Base-by-base conservation (phyloP, 2,113 vertebrate species). In the Chelonoidis abingdonii region DNA sequence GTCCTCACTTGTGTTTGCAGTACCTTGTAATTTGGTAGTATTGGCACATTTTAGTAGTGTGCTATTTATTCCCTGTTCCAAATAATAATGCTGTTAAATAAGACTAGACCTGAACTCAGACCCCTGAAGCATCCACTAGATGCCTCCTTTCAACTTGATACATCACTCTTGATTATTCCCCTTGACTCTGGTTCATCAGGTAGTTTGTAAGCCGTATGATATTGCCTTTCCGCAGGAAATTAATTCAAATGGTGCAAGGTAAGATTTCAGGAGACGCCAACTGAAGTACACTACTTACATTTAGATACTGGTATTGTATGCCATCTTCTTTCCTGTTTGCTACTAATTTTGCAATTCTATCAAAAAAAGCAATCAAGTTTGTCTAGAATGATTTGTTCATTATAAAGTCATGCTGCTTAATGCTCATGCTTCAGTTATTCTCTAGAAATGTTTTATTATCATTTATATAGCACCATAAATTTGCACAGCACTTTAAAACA, bases 341-440 rank as follows among this genome's bases (percentile, higher is more conserved):
- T 93, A 22, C 59, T 88, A 87, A 85, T 96, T 96, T 62, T 94
- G 35, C 44, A 84, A 4, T 80, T 50, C 9, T 93, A 65, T 54
- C 72, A 49, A 91, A 95, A 72, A 96, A 95, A 84, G 25, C 84
- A 83, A 54, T 69, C 49, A 52, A 52, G 22, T 87, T 94, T 93
- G 80, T 50, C 41, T 79, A 47, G 62, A 93, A 84, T 88, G 35
- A 62, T 24, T 88, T 84, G 47, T 82, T 93, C 25, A 6, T 95
- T 76, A 21, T 52, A 79, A 75, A 49, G n/a, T 83, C 52, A 41
- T 91, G 8, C 41, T 94, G 65, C 79, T 82, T 93, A 84, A 79
- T 84, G 38, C 19, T 93, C 10, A 41, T 72, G 14, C 50, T 95
- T 50, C 44, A 76, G 27, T 84, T 65, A 65, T 47, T 94, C 69